phyloP scores from a whole-genome alignment of 2,797 vertebrate species.

The Danio aesculapii region DNA sequence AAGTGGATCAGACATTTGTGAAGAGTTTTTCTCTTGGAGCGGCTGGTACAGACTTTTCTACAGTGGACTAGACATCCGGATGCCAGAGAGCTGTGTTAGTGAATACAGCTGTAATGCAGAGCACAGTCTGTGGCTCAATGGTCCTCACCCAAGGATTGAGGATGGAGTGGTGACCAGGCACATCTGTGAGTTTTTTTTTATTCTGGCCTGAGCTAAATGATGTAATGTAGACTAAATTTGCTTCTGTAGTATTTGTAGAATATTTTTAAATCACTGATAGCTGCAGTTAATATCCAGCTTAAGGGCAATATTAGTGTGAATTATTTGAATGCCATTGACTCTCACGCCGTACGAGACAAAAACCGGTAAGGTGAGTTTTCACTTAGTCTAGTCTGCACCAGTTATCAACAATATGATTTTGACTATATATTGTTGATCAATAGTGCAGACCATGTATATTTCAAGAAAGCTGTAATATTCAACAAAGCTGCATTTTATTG shows the following conservation, averaged over 20 bases:
- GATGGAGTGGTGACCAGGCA: constrained; percentile 3
- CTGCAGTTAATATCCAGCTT: neutral
- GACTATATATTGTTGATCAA: too few relatives aligned
- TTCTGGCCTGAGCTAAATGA: too few relatives aligned
- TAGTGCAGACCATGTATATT: too few relatives aligned
- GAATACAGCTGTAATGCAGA: neutral
- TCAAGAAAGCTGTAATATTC: too few relatives aligned
- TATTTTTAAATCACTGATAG: too few relatives aligned
- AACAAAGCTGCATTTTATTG: too few relatives aligned
- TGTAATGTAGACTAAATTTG: too few relatives aligned
- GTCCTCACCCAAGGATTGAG: constrained; percentile 16
- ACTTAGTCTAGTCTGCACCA: neutral
- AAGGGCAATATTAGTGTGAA: neutral
- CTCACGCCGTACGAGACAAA: neutral
- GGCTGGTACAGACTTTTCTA: too few relatives aligned
- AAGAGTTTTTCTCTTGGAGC: too few relatives aligned
- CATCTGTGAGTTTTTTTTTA: neutral
- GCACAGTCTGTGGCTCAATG: constrained; percentile 7
- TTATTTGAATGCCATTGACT: neutral
- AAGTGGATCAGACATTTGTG: too few relatives aligned
- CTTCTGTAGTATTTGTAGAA: too few relatives aligned
- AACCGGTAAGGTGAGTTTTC: neutral
- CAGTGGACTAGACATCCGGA: neutral
- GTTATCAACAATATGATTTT: too few relatives aligned
- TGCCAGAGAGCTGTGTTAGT: constrained; percentile 3